Evolutionary conservation across 2,888 invertebrate species (phyloP).

Genomic region (Zonitis immaculata): DNA sequence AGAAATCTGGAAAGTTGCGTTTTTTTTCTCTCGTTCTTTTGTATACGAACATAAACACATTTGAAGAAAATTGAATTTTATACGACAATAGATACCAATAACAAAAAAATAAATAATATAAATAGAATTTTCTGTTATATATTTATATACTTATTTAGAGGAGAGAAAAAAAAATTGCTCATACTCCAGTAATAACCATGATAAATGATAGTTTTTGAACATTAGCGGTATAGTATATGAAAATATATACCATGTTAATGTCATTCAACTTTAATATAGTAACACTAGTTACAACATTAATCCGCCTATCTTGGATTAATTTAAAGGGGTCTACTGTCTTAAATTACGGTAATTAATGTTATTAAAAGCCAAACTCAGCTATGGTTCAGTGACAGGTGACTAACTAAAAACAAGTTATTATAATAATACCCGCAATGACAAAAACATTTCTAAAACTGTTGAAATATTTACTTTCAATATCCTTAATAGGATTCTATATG

Average conservation of each 20-base stretch:
- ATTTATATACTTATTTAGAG: no score
- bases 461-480: no score
- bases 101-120: no score
- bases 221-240: not conserved
- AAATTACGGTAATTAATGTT: slow-evolving; percentile 5
- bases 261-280: not conserved
- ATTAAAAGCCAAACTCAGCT: slow-evolving; percentile 2
- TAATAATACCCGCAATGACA: not conserved
- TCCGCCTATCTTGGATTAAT: slow-evolving; percentile 5
- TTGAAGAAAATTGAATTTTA: not conserved
- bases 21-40: not conserved
- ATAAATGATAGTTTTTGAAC: not conserved
- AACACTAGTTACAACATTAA: slow-evolving; percentile 2
- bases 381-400: slow-evolving; percentile 3
- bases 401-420: not conserved
- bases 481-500: no score
- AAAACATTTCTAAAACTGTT: no score
- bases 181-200: not conserved
- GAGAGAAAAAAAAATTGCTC: not conserved
- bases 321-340: not conserved
- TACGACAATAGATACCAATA: not conserved
- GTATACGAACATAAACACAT: not conserved
- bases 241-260: not conserved
- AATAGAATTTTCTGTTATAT: no score
- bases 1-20: not conserved